Conservation (phyloP, 2,113 vertebrate genomes). For the Octodon degus region DNA sequence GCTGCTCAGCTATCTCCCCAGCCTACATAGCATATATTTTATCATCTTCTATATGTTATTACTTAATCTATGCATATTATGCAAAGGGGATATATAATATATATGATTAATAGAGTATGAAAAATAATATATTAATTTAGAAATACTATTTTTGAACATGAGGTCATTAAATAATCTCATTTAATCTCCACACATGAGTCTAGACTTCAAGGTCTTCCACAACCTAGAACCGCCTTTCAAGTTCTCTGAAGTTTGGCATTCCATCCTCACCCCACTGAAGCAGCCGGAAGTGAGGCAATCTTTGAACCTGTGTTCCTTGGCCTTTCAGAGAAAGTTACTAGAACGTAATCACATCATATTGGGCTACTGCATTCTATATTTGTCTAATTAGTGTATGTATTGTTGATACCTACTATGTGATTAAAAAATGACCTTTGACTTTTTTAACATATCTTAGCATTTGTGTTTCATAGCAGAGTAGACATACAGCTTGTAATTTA, state of each 20-base stretch:
- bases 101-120: not conserved
- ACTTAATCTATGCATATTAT: not conserved
- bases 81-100: not conserved
- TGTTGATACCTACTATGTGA: not conserved
- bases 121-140: constrained; percentile 2
- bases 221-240: not conserved
- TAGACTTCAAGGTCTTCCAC: not conserved
- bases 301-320: not conserved
- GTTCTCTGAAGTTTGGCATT: not conserved
- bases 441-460: not conserved
- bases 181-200: not conserved
- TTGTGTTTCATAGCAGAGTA: not conserved
- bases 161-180: not conserved
- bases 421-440: not conserved
- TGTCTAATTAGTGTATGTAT: not conserved
- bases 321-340: not conserved
- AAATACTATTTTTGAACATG: constrained; percentile 23
- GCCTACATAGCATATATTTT: not conserved
- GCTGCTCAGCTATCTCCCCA: too few species aligned
- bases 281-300: not conserved
- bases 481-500: not conserved
- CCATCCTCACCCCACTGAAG: not conserved
- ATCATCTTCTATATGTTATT: not conserved
- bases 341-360: not conserved
- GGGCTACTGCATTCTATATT: not conserved